phyloP scores from a whole-genome alignment of 1,140 invertebrate species.

The Vanessa tameamea region DNA sequence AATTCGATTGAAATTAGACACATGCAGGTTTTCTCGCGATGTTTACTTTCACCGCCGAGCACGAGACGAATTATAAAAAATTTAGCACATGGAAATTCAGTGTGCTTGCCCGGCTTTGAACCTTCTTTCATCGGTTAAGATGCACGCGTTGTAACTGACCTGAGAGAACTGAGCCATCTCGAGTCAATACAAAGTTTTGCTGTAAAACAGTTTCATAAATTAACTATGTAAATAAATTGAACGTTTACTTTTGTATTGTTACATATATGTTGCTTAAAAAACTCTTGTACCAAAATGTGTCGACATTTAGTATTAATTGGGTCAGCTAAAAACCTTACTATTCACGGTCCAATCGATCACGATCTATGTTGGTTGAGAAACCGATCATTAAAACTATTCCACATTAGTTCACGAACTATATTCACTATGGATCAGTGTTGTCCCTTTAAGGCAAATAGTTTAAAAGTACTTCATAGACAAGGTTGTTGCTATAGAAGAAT shows the following conservation, averaged over 20 bases:
- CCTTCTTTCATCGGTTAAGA: too few species aligned
- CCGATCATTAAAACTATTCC: slow-evolving; percentile 36
- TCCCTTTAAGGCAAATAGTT: slow-evolving; percentile 38
- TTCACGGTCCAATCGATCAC: slow-evolving; percentile 64
- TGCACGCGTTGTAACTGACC: too few species aligned
- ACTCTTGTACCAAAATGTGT: background rate
- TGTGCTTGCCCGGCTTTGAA: too few species aligned
- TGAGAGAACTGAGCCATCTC: too few species aligned
- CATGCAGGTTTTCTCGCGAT: too few species aligned
- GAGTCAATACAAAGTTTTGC: too few species aligned
- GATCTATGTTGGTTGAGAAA: slow-evolving; percentile 53
- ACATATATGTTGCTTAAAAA: background rate
- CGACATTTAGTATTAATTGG: slow-evolving; percentile 38
- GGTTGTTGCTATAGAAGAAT: background rate
- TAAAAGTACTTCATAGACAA: slow-evolving; percentile 1
- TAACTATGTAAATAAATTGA: background rate
- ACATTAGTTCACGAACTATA: slow-evolving; percentile 33
- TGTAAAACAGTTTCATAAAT: too few species aligned
- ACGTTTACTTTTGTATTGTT: background rate
- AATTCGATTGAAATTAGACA: too few species aligned
- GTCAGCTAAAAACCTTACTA: slow-evolving; percentile 48
- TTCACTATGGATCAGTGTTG: slow-evolving; percentile 24
- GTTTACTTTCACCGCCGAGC: too few species aligned
- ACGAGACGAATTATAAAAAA: too few species aligned
- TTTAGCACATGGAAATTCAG: too few species aligned